phyloP scores from a whole-genome alignment of 2,113 vertebrate genomes.

The Sylvietta virens region DNA sequence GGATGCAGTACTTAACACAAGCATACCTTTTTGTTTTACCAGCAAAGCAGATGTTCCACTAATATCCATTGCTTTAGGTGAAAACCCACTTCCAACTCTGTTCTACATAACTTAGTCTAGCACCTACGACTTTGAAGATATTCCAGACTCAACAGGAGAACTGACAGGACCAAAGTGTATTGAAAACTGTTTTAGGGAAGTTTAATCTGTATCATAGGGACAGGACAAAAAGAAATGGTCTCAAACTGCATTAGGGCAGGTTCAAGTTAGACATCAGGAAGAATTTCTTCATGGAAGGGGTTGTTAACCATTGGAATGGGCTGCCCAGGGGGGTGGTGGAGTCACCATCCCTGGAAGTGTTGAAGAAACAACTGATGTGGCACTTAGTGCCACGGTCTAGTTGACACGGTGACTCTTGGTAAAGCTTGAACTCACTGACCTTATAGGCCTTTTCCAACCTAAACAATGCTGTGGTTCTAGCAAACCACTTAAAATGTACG shows the following conservation, averaged over 20 bases:
- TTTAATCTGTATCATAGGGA: neutral
- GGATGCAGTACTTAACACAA: neutral
- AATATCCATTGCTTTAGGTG: neutral
- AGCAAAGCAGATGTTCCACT: neutral
- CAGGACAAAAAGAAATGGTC: neutral
- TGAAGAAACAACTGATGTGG: neutral
- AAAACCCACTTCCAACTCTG: neutral
- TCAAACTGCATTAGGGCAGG: neutral
- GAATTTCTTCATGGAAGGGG: neutral
- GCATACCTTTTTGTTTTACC: neutral
- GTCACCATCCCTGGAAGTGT: neutral
- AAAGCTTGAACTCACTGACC: neutral
- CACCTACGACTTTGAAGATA: neutral
- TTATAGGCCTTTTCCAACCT: neutral
- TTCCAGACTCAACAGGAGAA: neutral
- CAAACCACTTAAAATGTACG: neutral
- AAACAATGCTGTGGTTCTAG: neutral
- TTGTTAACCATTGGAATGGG: neutral
- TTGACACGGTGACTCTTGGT: neutral
- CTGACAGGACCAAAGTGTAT: neutral
- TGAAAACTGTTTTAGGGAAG: neutral
- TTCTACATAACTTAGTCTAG: neutral
- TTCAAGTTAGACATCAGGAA: neutral
- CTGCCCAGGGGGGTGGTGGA: neutral
- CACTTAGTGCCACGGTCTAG: neutral